phyloP scores from a whole-genome alignment of 2,797 vertebrate species.

The Gambelia wislizenii region DNA sequence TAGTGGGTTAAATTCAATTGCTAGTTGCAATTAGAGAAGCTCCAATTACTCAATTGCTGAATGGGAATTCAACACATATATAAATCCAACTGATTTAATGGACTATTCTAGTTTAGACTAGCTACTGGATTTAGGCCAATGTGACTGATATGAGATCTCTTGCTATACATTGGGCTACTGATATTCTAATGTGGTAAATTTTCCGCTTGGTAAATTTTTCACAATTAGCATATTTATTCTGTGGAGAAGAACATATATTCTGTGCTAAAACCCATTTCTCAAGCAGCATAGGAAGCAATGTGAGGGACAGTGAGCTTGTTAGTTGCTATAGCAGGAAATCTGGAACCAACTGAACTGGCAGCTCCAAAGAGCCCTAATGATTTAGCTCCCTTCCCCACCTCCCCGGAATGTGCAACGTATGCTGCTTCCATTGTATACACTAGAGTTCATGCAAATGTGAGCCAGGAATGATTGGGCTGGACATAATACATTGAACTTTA shows the following conservation, averaged over 20 bases:
- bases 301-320: not conserved
- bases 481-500: slow-evolving; percentile 27
- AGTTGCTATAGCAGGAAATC: slow-evolving; percentile 17
- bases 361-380: slow-evolving; percentile 8
- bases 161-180: not conserved
- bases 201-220: not conserved
- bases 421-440: slow-evolving; percentile 25
- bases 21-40: no score
- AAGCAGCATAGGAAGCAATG: not conserved
- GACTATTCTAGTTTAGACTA: no score
- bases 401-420: slow-evolving; percentile 29
- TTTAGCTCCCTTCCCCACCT: slow-evolving; percentile 27
- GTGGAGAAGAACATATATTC: not conserved
- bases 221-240: not conserved
- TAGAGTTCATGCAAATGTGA: slow-evolving; percentile 47
- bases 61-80: no score
- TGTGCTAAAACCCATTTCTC: not conserved
- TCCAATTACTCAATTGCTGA: no score
- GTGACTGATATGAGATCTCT: not conserved
- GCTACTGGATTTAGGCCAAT: no score
- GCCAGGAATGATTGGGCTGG: slow-evolving; percentile 34
- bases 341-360: slow-evolving; percentile 38
- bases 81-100: no score
- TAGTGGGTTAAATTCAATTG: not conserved
- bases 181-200: not conserved